Percentiles rank a stretch among this genome's conserved stretches.
Evolutionary conservation across 1,140 invertebrate genomes (phyloP).

Genomic region (Panagrolaimus sp.): DNA sequence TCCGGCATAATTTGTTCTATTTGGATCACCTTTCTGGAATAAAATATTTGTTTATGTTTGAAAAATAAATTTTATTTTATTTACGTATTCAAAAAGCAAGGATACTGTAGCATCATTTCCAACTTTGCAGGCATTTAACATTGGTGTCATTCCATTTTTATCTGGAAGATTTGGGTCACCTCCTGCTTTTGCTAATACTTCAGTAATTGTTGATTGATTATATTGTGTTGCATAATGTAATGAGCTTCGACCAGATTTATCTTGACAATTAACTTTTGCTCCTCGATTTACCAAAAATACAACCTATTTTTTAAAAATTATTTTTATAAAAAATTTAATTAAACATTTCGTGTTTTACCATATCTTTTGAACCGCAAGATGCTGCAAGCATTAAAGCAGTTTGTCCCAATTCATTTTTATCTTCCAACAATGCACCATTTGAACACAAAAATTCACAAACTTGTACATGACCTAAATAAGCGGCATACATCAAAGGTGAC

Average conservation of each 20-base stretch:
- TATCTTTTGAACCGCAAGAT: conserved; percentile 59
- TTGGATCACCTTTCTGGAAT: conserved; percentile 54
- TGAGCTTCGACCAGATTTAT: conserved; percentile 61
- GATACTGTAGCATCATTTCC: conserved; percentile 63
- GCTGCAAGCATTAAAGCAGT: conserved; percentile 63
- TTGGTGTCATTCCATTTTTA: conserved; percentile 60
- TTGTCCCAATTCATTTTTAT: conserved; percentile 61
- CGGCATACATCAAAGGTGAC: conserved; percentile 65
- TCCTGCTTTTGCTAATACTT: conserved; percentile 60
- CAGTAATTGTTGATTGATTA: conserved; percentile 62
- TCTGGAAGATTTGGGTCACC: conserved; percentile 57
- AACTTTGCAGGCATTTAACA: conserved; percentile 62
- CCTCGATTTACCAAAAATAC: conserved; percentile 4
- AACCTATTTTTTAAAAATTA: not conserved
- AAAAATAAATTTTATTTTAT: not conserved
- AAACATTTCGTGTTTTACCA: not conserved
- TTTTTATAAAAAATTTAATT: not conserved
- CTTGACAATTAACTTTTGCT: conserved; percentile 31
- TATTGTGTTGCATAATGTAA: conserved; percentile 62
- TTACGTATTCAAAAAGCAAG: conserved; percentile 56
- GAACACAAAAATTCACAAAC: conserved; percentile 61
- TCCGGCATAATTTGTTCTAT: conserved; percentile 14
- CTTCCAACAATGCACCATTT: conserved; percentile 60
- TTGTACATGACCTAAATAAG: conserved; percentile 63
- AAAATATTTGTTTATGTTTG: not conserved